phyloP scores from a whole-genome alignment of 2,113 vertebrate genomes.

The Colinus virginianus region DNA sequence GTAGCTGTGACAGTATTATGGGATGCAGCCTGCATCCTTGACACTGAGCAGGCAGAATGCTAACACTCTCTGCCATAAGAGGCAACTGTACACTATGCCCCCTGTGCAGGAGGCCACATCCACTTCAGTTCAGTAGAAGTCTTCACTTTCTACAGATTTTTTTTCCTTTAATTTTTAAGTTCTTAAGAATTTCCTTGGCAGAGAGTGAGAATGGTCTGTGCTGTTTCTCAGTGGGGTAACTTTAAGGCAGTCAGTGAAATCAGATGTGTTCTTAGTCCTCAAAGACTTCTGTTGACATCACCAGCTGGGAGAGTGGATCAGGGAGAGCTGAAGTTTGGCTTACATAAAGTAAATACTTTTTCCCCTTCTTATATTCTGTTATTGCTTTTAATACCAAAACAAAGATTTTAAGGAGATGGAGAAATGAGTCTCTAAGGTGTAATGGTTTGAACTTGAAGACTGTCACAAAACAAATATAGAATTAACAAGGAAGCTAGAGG shows the following conservation, averaged over 20 bases:
- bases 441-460: not conserved
- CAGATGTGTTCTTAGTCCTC: slow-evolving; percentile 29
- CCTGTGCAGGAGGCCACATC: not conserved
- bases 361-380: not conserved
- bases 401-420: not conserved
- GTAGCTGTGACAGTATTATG: accelerated
- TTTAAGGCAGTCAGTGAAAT: not conserved
- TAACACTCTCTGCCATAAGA: not conserved
- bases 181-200: slow-evolving; percentile 1
- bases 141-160: not conserved
- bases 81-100: accelerated
- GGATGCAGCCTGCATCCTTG: not conserved
- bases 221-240: not conserved
- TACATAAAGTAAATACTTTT: not conserved
- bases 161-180: not conserved
- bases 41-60: not conserved
- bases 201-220: not conserved
- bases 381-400: not conserved
- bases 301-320: not conserved
- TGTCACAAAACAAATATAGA: not conserved
- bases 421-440: not conserved
- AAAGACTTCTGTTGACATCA: slow-evolving; percentile 43
- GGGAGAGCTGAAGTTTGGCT: not conserved
- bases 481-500: not conserved
- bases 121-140: not conserved